Conservation (phyloP, 1,140 invertebrate species). For the Rhagoletis zephyria region DNA sequence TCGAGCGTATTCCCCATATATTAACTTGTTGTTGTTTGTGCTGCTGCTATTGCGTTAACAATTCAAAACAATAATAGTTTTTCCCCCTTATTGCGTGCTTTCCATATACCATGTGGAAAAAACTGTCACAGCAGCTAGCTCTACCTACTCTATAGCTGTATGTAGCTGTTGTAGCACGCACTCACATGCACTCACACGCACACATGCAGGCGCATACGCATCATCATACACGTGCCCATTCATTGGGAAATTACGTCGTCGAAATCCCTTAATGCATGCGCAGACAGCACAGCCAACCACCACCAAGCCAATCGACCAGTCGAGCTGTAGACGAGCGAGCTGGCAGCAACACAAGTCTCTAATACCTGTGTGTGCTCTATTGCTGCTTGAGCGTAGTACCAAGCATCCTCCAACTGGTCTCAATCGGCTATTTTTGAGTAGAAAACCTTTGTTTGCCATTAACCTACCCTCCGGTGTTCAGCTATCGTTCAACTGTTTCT, state of each 20-base stretch:
- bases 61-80: constrained; percentile 2
- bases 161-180: background rate
- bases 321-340: background rate
- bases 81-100: constrained; percentile 18
- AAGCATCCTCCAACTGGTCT: background rate
- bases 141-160: too few relatives aligned
- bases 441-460: background rate
- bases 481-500: background rate
- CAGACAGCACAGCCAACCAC: background rate
- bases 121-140: background rate
- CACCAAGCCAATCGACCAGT: background rate
- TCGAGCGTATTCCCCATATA: background rate
- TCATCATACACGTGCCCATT: constrained; percentile 43
- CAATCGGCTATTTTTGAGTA: background rate
- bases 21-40: background rate
- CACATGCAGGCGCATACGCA: background rate
- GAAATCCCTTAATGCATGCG: constrained; percentile 55
- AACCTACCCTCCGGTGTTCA: background rate
- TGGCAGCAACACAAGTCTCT: background rate
- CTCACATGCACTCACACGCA: background rate
- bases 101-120: background rate
- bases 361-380: background rate
- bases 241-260: constrained; percentile 54
- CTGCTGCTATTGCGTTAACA: background rate
- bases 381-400: background rate